Evolutionary conservation across 2,888 invertebrate species (phyloP), one percentile per base, ranked within the genome.

Genomic region (Lordiphosa andalusiaca): DNA sequence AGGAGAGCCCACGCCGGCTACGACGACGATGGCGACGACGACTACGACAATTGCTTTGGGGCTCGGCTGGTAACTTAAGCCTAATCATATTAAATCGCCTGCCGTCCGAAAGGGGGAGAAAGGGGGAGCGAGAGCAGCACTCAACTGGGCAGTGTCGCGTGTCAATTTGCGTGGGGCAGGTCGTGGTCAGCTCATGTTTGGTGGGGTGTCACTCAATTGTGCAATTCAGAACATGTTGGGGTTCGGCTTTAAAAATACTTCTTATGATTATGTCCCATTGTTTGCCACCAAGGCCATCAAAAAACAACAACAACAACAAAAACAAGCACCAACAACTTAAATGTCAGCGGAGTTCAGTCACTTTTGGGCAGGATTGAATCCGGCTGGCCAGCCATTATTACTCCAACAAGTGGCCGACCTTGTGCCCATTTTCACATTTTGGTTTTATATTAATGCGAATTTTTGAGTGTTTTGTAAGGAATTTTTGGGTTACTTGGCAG

Each of bases 141-240:
- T 12, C 16, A 6, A 50, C n/a, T 16, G 35, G 46, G 37, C 30
- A 35, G 48, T 48, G 66, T 71, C 83, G 82, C 76, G 84, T 77
- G 76, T 81, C 76, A 64, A 52, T 66, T 66, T 81, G 68, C 63
- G 84, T 77, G 78, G 84, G 78, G 76, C 84, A 76, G 76, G 76
- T 76, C 84, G 84, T 49, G 77, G 70, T 58, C 58, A 23, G 19
- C 60, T 68, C 73, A 58, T 72, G 61, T 69, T 72, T 57, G 57
- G 38, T 61, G 38, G 23, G 62, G 67, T 63, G 62, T 63, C 62
- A 63, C 62, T 66, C 62, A 65, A 50, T 63, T 63, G 46, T 63
- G 67, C 67, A 66, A 66, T 62, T 55, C 48, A 49, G 48, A 30
- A 47, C 38, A 13, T 38, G 6, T 38, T 37, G 44, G 35, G 64